Evolutionary conservation across 2,797 vertebrate genomes (phyloP).

Genomic region (Coendou prehensilis): DNA sequence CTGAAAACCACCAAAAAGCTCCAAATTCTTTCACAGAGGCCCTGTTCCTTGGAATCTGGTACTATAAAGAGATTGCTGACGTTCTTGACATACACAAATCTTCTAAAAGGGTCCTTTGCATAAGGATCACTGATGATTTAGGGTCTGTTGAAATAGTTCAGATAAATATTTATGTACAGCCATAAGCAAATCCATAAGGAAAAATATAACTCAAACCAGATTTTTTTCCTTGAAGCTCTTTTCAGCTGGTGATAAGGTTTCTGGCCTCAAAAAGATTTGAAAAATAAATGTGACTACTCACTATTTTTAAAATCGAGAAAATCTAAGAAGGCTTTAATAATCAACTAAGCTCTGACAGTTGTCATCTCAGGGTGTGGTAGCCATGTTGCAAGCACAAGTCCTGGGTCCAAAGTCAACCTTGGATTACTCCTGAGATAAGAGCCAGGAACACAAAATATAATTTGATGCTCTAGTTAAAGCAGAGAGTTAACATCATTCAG

Average conservation of each 20-base stretch:
- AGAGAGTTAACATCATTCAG: conserved; percentile 24
- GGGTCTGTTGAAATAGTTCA: conserved; percentile 79
- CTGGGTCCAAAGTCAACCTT: conserved; percentile 9
- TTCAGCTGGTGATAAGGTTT: conserved; percentile 78
- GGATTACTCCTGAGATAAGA: conserved; percentile 35
- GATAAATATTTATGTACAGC: conserved; percentile 83
- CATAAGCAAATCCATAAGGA: conserved; percentile 80
- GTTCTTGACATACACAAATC: conserved; percentile 73
- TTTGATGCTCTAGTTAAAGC: conserved; percentile 19
- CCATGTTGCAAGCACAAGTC: background rate
- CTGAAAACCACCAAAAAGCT: conserved; percentile 73
- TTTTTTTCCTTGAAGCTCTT: conserved; percentile 68
- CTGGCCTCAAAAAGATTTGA: conserved; percentile 77
- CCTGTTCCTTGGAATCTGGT: conserved; percentile 61
- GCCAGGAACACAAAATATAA: conserved; percentile 62
- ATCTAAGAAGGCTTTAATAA: conserved; percentile 32
- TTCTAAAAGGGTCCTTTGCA: conserved; percentile 74
- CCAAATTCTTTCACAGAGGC: conserved; percentile 69
- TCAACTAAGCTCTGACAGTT: conserved; percentile 10
- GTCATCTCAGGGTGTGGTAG: background rate
- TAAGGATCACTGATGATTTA: conserved; percentile 79
- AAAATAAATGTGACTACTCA: conserved; percentile 79
- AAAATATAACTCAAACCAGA: conserved; percentile 83
- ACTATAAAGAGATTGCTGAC: conserved; percentile 76
- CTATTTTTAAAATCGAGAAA: conserved; percentile 60